Base-by-base conservation (phyloP, 2,888 invertebrate species). In the Carpatolechia fugitivella region DNA sequence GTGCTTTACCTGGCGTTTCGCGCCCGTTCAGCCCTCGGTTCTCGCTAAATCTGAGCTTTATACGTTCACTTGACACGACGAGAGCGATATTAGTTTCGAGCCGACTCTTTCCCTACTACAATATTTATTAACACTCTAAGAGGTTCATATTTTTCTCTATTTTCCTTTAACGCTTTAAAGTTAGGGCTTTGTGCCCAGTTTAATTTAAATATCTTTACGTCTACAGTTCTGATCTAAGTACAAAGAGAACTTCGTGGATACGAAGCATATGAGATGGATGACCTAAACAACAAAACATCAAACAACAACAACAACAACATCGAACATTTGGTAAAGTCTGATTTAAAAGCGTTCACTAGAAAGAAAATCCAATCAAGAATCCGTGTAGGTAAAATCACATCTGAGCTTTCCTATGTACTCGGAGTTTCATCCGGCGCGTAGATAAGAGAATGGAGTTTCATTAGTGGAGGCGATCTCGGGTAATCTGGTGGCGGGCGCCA, bases 31-130 rank as follows among this genome's bases (percentile, higher is more conserved):
- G 82, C 82, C 83, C 86, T 80, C 83, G 81, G 79, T 82, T 82
- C 82, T 76, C 80, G 85, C 89, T 89, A 88, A 90, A 90, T 89
- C 89, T 89, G 84, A 85, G 88, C 90, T 88, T 89, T 89, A 88
- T 89, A 89, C 85, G 88, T 88, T 88, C 90, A 87, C 88, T 89
- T 89, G 87, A 89, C 89, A 85, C 87, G 85, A 82, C 83, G 83
- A 85, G 85, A 85, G 83, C 86, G 78, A 89, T 89, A 89, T 90
- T 90, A 89, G 89, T 89, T 89, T 84, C 80, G 76, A 86, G 82
- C 80, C 80, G 82, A 82, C 83, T 84, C 81, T 80, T 82, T 78
- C 78, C 78, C 83, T 81, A 82, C 84, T 84, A 86, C 84, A 83
- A 85, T 87, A 87, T 88, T 88, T 88, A 88, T 88, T 88, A 88